These are phyloP conservation scores for Climacteris rufus DNA, from an alignment of 2,113 vertebrate species.

Conservation along the genomic window DNA sequence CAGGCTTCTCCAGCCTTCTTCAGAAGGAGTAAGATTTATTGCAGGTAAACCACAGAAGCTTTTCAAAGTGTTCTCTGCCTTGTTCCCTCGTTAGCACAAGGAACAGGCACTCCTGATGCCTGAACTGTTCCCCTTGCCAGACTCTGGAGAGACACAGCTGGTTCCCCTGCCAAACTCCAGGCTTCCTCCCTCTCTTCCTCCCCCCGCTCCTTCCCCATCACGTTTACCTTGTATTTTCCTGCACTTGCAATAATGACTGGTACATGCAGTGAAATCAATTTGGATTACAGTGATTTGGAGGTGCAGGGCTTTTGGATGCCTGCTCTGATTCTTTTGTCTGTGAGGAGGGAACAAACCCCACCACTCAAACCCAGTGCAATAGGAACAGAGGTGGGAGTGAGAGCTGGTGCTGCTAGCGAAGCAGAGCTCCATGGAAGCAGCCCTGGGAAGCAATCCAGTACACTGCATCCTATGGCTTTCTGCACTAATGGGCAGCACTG, in stretches of 20 bases:
- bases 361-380: fast-evolving
- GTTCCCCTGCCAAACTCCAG: background rate
- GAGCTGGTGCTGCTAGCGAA: background rate
- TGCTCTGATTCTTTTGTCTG: background rate
- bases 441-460: background rate
- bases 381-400: fast-evolving
- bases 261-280: background rate
- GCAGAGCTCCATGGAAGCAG: background rate
- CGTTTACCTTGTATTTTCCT: background rate
- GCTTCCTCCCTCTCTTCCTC: background rate
- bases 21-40: background rate
- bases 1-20: background rate
- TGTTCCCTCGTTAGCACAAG: background rate
- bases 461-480: background rate
- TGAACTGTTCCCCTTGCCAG: background rate
- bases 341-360: background rate
- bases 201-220: background rate
- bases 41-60: background rate
- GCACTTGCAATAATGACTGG: fast-evolving
- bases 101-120: background rate
- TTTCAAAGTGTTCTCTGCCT: background rate
- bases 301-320: background rate
- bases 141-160: background rate
- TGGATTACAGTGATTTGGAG: background rate
- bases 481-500: background rate